A percentile compares a stretch with the other conserved stretches of the same genome.
Conservation (phyloP, 2,888 invertebrate genomes). For the Malachius bipustulatus region DNA sequence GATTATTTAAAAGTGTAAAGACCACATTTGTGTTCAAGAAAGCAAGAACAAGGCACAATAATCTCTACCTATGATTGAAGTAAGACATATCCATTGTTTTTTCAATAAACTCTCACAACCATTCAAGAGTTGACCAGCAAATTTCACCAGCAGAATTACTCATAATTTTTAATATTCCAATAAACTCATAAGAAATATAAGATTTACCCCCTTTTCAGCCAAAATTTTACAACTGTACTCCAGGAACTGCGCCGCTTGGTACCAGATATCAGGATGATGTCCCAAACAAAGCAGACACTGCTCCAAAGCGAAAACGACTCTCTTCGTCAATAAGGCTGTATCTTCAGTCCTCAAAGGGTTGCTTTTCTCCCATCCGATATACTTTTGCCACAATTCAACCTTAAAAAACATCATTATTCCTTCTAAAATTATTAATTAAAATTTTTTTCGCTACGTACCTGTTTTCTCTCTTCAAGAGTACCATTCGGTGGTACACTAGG, state of each 20-base stretch:
- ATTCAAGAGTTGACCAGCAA: too few relatives aligned
- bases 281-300: constrained; percentile 93
- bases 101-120: too few relatives aligned
- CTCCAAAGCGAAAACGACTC: constrained; percentile 98
- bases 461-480: constrained; percentile 81
- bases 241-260: constrained; percentile 93
- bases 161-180: too few relatives aligned
- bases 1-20: too few relatives aligned
- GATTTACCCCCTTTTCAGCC: constrained; percentile 82
- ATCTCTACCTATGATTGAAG: too few relatives aligned
- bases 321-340: constrained; percentile 78
- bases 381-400: constrained; percentile 99
- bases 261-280: constrained; percentile 98
- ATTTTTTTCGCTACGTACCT: constrained; percentile 43
- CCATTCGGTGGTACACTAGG: constrained; percentile 94
- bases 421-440: neutral
- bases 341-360: constrained; percentile 97
- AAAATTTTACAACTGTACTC: constrained; percentile 90
- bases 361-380: constrained; percentile 92
- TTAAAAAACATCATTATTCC: constrained; percentile 29
- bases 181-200: constrained; percentile 11
- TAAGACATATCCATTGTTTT: too few relatives aligned
- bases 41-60: too few relatives aligned
- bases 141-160: too few relatives aligned
- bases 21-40: too few relatives aligned